Conservation (phyloP, 2,888 invertebrate species). For the Peribatodes rhomboidaria region DNA sequence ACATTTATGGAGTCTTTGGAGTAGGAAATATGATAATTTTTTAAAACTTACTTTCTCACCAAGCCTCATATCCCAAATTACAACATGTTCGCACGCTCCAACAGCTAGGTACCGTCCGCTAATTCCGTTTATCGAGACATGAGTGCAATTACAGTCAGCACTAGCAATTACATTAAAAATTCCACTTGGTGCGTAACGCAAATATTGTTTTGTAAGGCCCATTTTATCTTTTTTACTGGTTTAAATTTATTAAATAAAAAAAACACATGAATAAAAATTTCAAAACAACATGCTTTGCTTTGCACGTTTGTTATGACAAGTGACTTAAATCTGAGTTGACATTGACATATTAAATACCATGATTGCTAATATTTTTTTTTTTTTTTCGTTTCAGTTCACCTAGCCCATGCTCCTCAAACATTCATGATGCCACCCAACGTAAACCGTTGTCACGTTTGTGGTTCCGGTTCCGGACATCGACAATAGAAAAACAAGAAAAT, state of each 20-base stretch:
- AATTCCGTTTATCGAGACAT: constrained; percentile 91
- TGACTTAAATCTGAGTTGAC: not conserved
- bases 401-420: too few species aligned
- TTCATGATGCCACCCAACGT: too few species aligned
- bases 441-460: not conserved
- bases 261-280: not conserved
- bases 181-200: constrained; percentile 93
- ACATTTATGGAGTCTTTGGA: not conserved
- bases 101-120: constrained; percentile 95
- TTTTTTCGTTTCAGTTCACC: not conserved
- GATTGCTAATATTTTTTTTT: not conserved
- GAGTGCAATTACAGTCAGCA: constrained; percentile 92
- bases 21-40: not conserved
- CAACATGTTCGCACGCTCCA: constrained; percentile 97
- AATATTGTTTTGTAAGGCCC: constrained; percentile 97
- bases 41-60: constrained; percentile 89
- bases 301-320: constrained; percentile 52
- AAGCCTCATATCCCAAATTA: constrained; percentile 97
- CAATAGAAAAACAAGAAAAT: not conserved
- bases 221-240: constrained; percentile 71
- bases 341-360: not conserved
- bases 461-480: not conserved
- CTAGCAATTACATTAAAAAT: constrained; percentile 96
- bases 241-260: constrained; percentile 16
- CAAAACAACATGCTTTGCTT: constrained; percentile 17